These are phyloP conservation scores for Raphicerus campestris DNA, from an alignment of 2,113 vertebrate genomes.

Conservation along the genomic window DNA sequence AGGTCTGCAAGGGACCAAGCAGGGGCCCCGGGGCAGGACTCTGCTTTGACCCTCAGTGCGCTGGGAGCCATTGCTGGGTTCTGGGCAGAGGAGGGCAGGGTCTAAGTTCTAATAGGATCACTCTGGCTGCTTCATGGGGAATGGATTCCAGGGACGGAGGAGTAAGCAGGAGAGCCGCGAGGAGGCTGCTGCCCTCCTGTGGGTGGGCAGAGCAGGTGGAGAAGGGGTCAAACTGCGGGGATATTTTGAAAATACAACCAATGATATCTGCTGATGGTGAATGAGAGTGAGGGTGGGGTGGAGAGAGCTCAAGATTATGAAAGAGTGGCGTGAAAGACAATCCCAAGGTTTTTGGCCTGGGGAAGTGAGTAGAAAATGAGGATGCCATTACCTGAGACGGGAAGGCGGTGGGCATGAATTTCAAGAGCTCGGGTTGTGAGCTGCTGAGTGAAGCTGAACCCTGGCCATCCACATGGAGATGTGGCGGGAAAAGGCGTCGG, in stretches of 20 bases:
- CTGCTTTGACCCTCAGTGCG: not conserved
- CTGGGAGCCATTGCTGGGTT: not conserved
- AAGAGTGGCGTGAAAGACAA: not conserved
- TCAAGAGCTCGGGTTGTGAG: not conserved
- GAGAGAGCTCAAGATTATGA: not conserved
- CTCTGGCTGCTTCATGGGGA: not conserved
- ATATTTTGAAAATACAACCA: not conserved
- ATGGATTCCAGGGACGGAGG: not conserved
- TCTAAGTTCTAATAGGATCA: not conserved
- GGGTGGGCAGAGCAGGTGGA: not conserved
- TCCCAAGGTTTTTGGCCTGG: not conserved
- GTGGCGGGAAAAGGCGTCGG: not conserved
- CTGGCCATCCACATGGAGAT: not conserved
- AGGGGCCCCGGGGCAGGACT: not conserved
- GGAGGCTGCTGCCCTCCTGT: not conserved
- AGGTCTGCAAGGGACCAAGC: not conserved
- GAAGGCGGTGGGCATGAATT: not conserved
- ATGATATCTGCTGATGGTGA: not conserved
- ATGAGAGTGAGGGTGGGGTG: not conserved
- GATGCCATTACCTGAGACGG: not conserved
- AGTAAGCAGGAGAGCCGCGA: accelerated
- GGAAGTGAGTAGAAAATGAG: not conserved
- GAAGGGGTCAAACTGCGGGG: not conserved
- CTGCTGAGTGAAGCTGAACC: not conserved
- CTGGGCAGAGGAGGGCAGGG: not conserved